Evolutionary conservation across 2,888 invertebrate genomes (phyloP), one percentile per base, ranked within the genome.

Genomic region (Caenorhabditis becei): DNA sequence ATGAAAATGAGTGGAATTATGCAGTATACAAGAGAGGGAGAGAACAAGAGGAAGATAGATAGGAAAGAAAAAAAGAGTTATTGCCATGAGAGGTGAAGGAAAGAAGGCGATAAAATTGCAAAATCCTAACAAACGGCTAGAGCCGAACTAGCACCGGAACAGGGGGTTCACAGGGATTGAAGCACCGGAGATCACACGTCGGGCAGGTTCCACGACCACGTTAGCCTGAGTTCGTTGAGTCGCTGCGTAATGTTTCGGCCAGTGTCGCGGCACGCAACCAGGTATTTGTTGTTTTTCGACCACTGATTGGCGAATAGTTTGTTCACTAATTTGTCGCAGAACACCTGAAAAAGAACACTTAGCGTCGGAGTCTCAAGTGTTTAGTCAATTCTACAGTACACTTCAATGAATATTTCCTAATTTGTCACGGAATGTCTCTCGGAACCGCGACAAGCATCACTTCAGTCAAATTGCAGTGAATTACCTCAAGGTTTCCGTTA

Each of bases 401-500:
- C 16, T 41, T 14, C 10, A 26, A 24, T 8, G n/a, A 41, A 28
- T 24, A 28, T 8, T 20, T 65, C 18, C 20, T 24, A 14, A 18
- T 2, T 28, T 47, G 65, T 35, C 49, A 14, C 8, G 14, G 20
- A 7, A 10, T 32, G 32, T 32, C 10, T 32, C 10, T 10, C 32
- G 32, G 32, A 32, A 32, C 32, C n/a, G n/a, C n/a, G n/a, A n/a
- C n/a, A n/a, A n/a, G n/a, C n/a, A n/a, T n/a, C n/a, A n/a, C n/a
- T n/a, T n/a, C n/a, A n/a, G n/a, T n/a, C n/a, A n/a, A n/a, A n/a
- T n/a, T n/a, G n/a, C n/a, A n/a, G n/a, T n/a, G n/a, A 37, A 54
- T 51, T 47, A 91, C 91, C 80, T 91, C 91, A 20, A 91, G 75
- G 72, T 91, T 91, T 61, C 89, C 89, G 66, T 91, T 91, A 14